A percentile compares a stretch with the other conserved stretches of the same genome.
Evolutionary conservation across 1,140 invertebrate genomes (phyloP).

Genomic region (Manduca sexta): DNA sequence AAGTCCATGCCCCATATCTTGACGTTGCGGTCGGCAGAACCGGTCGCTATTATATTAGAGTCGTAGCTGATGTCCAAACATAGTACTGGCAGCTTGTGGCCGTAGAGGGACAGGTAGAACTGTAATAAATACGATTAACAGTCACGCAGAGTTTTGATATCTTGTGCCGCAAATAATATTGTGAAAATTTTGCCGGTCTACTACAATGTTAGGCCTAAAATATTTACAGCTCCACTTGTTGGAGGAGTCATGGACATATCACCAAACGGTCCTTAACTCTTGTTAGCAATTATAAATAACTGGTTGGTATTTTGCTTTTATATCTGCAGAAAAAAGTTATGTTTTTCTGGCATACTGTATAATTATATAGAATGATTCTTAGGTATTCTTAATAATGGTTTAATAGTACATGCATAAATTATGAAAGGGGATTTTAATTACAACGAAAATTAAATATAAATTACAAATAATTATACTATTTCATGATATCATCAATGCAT

Average conservation of each 20-base stretch:
- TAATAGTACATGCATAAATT: too few relatives aligned
- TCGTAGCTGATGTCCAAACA: conserved; percentile 97
- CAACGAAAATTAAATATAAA: too few relatives aligned
- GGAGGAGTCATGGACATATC: neutral
- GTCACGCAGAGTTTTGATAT: neutral
- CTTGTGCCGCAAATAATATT: neutral
- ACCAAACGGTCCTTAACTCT: too few relatives aligned
- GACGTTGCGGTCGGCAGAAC: conserved; percentile 95
- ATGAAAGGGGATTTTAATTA: too few relatives aligned
- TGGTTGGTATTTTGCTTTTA: too few relatives aligned
- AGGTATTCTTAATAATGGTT: too few relatives aligned
- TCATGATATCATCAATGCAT: too few relatives aligned
- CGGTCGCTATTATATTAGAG: conserved; percentile 91
- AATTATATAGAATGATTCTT: too few relatives aligned
- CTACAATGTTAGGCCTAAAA: neutral
- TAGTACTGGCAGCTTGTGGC: conserved; percentile 95
- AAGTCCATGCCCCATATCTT: conserved; percentile 99
- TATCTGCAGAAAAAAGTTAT: too few relatives aligned
- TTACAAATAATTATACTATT: too few relatives aligned
- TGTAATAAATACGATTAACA: conserved; percentile 56
- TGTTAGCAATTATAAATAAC: too few relatives aligned
- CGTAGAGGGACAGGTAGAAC: conserved; percentile 97
- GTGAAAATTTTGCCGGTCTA: neutral
- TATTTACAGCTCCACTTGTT: neutral
- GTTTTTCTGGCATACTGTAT: too few relatives aligned